Base-by-base conservation (phyloP, 2,797 vertebrate genomes). In the Chromis chromis region DNA sequence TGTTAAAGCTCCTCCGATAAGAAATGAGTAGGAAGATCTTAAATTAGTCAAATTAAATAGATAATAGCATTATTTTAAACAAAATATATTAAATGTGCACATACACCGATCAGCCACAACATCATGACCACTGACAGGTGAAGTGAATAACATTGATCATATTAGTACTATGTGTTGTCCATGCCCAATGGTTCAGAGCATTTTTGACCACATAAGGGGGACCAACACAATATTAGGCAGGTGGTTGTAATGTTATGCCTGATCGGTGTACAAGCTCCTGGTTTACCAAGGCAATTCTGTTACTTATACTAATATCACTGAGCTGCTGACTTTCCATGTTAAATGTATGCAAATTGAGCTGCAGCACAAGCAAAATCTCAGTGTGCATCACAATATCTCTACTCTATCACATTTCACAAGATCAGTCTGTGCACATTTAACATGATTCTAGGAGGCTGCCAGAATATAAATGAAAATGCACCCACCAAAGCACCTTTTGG, bases 401-500 rank as follows among this genome's bases (percentile, higher is more conserved):
- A 21, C 78, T 76, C 73, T 78, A 13, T 71, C 79, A 50, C 24
- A 65, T 8, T 58, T 49, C 40, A 52, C 61, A 75, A 71, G 74
- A 71, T 75, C 54, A 61, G 39, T 57, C 40, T 56, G 63, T 49
- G 57, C 39, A 24, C 65, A 11, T 52, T 71, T 40, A 2, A 39
- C 2, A 64, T 60, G 14, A 63, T 65, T 76, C 54, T 31, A 24
- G 1, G 25, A 40, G n/a, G 5, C 65, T 46, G 46, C 40, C 55
- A 70, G 76, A 79, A 70, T 79, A 33, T 56, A 70, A 86, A 88
- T 79, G 19, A 77, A 69, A 52, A 27, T 9, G 1, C 21, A 39
- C 6, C 22, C 24, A 42, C 39, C 8, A 53, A 58, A 74, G 72
- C 39, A 22, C 58, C 22, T 49, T 25, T 22, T 42, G 36, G 19